Percentiles rank a stretch among this genome's conserved stretches.
phyloP scores from a whole-genome alignment of 2,888 invertebrate species.

The Iphiclides podalirius region DNA sequence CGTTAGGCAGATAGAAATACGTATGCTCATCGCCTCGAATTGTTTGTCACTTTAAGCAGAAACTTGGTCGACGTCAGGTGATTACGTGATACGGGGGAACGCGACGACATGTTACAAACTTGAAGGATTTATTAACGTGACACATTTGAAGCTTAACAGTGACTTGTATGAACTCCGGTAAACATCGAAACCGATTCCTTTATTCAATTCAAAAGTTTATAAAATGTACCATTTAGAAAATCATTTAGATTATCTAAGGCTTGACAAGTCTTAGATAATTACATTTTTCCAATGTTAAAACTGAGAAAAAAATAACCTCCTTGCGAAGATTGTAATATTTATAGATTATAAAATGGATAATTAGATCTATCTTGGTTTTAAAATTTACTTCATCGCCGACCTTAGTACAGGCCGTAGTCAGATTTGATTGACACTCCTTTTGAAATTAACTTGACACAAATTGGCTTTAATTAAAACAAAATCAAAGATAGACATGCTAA shows the following conservation, averaged over 20 bases:
- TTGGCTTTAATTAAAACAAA: conserved; percentile 67
- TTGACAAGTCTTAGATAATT: no score
- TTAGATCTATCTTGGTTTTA: background rate
- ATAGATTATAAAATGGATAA: background rate
- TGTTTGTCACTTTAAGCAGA: conserved; percentile 62
- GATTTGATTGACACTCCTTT: conserved; percentile 62
- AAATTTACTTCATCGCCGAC: conserved; percentile 25
- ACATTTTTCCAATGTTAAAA: conserved; percentile 33
- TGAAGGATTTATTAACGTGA: conserved; percentile 49
- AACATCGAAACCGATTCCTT: conserved; percentile 49
- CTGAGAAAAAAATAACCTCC: background rate
- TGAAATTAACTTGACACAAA: conserved; percentile 55
- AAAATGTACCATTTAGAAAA: conserved; percentile 36
- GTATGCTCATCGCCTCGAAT: conserved; percentile 49
- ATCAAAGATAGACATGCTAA: conserved; percentile 58
- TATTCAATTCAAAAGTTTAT: conserved; percentile 49
- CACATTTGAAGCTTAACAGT: conserved; percentile 47
- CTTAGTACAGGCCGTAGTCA: conserved; percentile 45
- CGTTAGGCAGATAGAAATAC: conserved; percentile 64
- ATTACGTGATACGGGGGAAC: conserved; percentile 46
- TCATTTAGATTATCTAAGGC: no score
- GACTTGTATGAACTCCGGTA: conserved; percentile 41
- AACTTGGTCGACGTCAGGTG: conserved; percentile 58
- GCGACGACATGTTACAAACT: conserved; percentile 40
- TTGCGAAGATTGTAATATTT: background rate